Percentiles rank a stretch among this genome's conserved stretches.
These are phyloP conservation scores for Gymnocephalus cernua DNA, from an alignment of 2,113 vertebrate species.

Conservation along the genomic window DNA sequence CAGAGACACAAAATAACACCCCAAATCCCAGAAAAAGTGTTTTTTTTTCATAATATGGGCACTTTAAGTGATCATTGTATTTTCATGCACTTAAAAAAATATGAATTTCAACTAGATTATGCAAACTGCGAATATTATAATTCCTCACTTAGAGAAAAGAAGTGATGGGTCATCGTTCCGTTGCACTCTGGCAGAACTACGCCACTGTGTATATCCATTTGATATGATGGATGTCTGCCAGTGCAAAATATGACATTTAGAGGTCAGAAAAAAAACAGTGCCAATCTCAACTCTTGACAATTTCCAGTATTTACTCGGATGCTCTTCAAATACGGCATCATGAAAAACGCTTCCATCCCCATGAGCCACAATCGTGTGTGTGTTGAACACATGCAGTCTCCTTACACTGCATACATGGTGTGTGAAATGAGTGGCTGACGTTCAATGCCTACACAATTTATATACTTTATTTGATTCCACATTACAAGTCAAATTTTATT, in stretches of 20 bases:
- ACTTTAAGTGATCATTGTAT: too few species aligned
- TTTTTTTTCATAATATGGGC: too few species aligned
- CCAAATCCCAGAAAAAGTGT: too few species aligned
- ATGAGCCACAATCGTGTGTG: background rate
- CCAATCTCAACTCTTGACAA: constrained; percentile 8
- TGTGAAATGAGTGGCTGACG: constrained; percentile 74
- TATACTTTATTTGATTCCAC: too few species aligned
- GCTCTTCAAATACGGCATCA: background rate
- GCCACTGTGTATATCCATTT: background rate
- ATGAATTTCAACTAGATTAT: too few species aligned
- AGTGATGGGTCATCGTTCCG: too few species aligned
- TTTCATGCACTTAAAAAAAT: too few species aligned
- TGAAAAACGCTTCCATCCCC: constrained; percentile 14
- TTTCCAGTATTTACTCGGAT: background rate
- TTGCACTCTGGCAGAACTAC: too few species aligned
- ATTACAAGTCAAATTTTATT: too few species aligned
- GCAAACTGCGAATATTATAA: too few species aligned
- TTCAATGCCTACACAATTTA: constrained; percentile 69
- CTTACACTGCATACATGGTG: constrained; percentile 51
- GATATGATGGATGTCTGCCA: background rate
- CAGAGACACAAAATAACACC: too few species aligned
- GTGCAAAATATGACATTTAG: constrained; percentile 28
- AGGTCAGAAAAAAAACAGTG: constrained; percentile 17
- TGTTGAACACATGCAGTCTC: constrained; percentile 6
- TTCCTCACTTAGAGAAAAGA: too few species aligned